These are phyloP conservation scores for Pangasius macronema DNA, from an alignment of 2,797 vertebrate species.

Conservation along the genomic window DNA sequence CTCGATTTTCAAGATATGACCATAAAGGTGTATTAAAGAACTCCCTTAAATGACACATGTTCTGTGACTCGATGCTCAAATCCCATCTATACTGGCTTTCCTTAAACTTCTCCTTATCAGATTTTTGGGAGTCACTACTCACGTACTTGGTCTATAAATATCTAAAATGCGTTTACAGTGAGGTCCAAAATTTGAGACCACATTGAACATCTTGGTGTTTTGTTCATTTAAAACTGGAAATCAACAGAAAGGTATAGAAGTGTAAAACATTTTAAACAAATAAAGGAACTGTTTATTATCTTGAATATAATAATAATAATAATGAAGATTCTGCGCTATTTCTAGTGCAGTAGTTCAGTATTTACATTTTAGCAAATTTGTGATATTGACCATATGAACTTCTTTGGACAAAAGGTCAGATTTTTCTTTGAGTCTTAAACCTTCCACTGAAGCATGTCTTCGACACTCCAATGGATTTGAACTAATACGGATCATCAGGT, in stretches of 20 bases:
- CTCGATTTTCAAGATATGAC: conserved; percentile 29
- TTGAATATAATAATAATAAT: background rate
- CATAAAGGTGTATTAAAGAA: conserved; percentile 13
- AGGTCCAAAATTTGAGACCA: background rate
- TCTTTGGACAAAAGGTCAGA: background rate
- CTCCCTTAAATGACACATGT: conserved; percentile 15
- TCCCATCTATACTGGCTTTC: conserved; percentile 1
- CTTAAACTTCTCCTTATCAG: conserved; percentile 30
- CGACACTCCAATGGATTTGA: background rate
- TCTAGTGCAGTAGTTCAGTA: background rate
- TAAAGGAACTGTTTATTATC: background rate
- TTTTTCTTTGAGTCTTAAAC: background rate
- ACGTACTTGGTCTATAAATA: background rate
- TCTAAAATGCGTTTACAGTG: background rate
- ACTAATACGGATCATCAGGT: background rate
- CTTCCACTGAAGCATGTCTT: background rate
- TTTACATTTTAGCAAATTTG: background rate
- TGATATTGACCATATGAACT: background rate
- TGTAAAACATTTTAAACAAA: background rate
- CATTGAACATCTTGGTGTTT: background rate
- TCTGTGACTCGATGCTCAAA: conserved; percentile 30
- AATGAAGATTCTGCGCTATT: background rate
- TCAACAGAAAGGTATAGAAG: background rate
- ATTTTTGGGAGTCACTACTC: conserved; percentile 17
- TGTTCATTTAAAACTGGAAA: background rate